Percentiles rank a stretch among this genome's conserved stretches.
These are phyloP conservation scores for Cheilosia variabilis DNA, from an alignment of 2,888 invertebrate genomes.

Conservation along the genomic window DNA sequence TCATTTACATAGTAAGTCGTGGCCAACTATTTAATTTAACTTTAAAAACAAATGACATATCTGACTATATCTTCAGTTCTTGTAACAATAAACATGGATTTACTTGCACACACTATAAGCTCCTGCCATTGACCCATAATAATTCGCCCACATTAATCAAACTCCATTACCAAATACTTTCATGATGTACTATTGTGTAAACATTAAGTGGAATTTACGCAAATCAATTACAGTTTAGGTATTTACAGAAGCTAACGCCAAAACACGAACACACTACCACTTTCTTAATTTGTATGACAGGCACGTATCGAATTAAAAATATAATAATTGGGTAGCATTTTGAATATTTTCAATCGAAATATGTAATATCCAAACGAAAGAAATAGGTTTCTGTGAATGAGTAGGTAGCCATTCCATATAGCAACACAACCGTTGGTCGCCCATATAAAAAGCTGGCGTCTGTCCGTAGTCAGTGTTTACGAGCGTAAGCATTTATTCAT, in stretches of 20 bases:
- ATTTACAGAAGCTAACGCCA: conserved; percentile 32
- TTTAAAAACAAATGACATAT: not conserved
- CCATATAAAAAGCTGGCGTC: too few relatives aligned
- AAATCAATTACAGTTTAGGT: conserved; percentile 36
- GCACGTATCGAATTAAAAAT: conserved; percentile 38
- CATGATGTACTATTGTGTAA: conserved; percentile 53
- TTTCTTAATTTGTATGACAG: conserved; percentile 17
- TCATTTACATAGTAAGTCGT: too few relatives aligned
- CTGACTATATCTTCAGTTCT: not conserved
- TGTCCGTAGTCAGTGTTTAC: too few relatives aligned
- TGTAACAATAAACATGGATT: too few relatives aligned
- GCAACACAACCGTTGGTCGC: not conserved
- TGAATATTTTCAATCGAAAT: conserved; percentile 31
- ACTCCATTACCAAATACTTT: conserved; percentile 42
- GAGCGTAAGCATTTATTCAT: too few relatives aligned
- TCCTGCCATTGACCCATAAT: conserved; percentile 54
- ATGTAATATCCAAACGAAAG: conserved; percentile 12
- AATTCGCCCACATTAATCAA: conserved; percentile 52
- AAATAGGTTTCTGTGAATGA: conserved; percentile 12
- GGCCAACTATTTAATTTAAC: too few relatives aligned
- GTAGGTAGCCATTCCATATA: too few relatives aligned
- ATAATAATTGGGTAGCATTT: conserved; percentile 31
- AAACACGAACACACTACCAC: conserved; percentile 15
- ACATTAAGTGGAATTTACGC: conserved; percentile 44
- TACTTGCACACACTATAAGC: not conserved